Evolutionary conservation across 1,140 invertebrate species (phyloP), one percentile per base, ranked within the genome.

Genomic region (Formica selysi): DNA sequence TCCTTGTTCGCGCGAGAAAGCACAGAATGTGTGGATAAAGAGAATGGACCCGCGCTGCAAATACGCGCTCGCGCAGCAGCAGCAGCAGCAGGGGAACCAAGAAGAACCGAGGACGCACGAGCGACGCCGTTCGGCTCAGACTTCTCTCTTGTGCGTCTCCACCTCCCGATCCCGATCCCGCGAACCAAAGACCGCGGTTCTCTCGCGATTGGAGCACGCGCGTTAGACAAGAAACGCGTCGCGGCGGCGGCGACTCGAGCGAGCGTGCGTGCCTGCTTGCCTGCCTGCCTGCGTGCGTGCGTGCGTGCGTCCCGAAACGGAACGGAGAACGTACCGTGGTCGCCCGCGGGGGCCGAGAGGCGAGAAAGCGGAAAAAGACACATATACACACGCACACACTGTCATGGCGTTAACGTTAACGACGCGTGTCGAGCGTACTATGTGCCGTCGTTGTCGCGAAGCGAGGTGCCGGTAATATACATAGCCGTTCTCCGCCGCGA

Each of bases 351-450:
- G 67, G 32, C 57, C 38, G 62, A 67, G 51, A 32, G 67, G 54
- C 36, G 68, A 61, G 79, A 73, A 26, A 61, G 38, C 13, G 38
- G 67, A 19, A 59, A 74, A 74, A 61, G 57, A 51, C 22, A 36
- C 7, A 76, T n/a, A 59, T 22, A 19, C 13, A 22, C 36, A 29
- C 41, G 8, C 6, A 26, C 26, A 59, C 79, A 38, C 67, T 51
- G 51, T 59, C 68, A 59, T 61, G 54, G 19, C 68, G 38, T 83
- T 73, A 83, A 83, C 54, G 68, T 83, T 83, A 83, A 83, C 68
- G 54, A 73, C 79, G 57, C 57, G 68, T 74, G 54, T 73, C 79
- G 68, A 83, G 38, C 68, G 41, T 83, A 61, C 54, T 74, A 62
- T 38, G 68, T 44, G 79, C 68, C 38, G 54, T 73, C 51, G 78